These are phyloP conservation scores for Solea solea DNA, from an alignment of 2,113 vertebrate species.

Conservation along the genomic window DNA sequence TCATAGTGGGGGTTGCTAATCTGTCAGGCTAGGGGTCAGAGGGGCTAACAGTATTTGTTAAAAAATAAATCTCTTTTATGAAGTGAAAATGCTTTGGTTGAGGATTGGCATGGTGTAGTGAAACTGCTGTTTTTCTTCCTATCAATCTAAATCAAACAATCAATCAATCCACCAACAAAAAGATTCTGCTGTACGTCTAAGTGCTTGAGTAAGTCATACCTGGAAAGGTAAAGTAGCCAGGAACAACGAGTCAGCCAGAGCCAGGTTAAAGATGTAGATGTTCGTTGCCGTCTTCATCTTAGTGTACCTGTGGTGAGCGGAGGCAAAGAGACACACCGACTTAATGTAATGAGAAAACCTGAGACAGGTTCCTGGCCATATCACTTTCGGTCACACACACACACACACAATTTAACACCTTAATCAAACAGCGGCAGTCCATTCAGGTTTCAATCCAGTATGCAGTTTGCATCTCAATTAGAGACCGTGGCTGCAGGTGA, in stretches of 20 bases:
- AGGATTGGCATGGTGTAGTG: no score
- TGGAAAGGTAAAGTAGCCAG: conserved; percentile 96
- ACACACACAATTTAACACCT: neutral
- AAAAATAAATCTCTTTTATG: no score
- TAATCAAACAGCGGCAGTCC: neutral
- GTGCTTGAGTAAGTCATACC: conserved; percentile 35
- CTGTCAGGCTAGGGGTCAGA: no score
- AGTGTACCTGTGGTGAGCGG: conserved; percentile 86
- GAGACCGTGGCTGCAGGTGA: neutral
- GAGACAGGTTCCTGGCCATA: neutral
- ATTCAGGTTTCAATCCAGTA: neutral
- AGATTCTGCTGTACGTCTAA: no score
- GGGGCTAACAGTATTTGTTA: no score
- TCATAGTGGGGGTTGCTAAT: no score
- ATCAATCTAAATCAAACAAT: no score
- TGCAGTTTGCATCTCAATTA: neutral
- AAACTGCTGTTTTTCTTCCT: no score
- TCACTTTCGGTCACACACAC: neutral
- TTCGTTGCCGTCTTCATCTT: conserved; percentile 99
- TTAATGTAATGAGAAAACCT: neutral
- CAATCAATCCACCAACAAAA: no score
- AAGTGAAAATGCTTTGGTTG: no score
- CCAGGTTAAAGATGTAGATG: conserved; percentile 98
- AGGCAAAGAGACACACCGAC: neutral
- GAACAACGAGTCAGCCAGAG: conserved; percentile 92